These are phyloP conservation scores for Kryptolebias marmoratus DNA, from an alignment of 2,113 vertebrate species.

Conservation along the genomic window DNA sequence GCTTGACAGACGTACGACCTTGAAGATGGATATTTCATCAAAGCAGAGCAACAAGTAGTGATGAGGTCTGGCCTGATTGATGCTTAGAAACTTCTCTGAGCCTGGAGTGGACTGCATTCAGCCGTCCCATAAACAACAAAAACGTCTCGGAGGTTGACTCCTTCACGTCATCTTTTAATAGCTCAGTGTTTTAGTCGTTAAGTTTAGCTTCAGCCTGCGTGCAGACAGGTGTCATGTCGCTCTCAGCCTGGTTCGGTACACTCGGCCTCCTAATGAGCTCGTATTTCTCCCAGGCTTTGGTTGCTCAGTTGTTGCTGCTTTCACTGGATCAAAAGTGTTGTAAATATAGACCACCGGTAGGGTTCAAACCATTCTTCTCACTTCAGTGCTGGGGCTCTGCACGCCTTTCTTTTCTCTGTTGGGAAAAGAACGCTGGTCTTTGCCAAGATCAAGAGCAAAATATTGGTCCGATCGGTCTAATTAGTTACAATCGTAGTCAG, in stretches of 20 bases:
- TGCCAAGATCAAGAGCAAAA: constrained; percentile 63
- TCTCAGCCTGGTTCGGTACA: constrained; percentile 23
- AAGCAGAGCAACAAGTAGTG: too few species aligned
- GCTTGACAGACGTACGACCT: constrained; percentile 38
- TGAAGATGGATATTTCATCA: constrained; percentile 5
- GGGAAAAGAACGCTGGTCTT: constrained; percentile 22
- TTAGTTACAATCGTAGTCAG: constrained; percentile 72
- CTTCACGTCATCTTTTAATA: constrained; percentile 5
- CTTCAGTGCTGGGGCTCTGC: constrained; percentile 11
- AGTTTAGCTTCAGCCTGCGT: constrained; percentile 10
- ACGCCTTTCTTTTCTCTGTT: constrained; percentile 21
- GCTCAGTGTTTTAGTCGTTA: constrained; percentile 29
- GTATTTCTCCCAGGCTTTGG: constrained; percentile 42
- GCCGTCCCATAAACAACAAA: constrained; percentile 22
- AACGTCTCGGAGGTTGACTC: constrained; percentile 17
- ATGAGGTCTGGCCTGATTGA: background rate
- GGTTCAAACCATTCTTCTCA: constrained; percentile 15
- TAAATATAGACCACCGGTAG: constrained; percentile 54
- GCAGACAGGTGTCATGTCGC: constrained; percentile 45
- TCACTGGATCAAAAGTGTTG: constrained; percentile 30
- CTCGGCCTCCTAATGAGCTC: constrained; percentile 51
- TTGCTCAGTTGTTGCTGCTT: constrained; percentile 61
- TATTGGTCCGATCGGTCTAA: constrained; percentile 63
- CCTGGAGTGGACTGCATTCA: constrained; percentile 1
- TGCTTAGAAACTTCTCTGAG: constrained; percentile 4